Evolutionary conservation across 2,888 invertebrate species (phyloP), one percentile per base, ranked within the genome.

Genomic region (Lottia scabra): DNA sequence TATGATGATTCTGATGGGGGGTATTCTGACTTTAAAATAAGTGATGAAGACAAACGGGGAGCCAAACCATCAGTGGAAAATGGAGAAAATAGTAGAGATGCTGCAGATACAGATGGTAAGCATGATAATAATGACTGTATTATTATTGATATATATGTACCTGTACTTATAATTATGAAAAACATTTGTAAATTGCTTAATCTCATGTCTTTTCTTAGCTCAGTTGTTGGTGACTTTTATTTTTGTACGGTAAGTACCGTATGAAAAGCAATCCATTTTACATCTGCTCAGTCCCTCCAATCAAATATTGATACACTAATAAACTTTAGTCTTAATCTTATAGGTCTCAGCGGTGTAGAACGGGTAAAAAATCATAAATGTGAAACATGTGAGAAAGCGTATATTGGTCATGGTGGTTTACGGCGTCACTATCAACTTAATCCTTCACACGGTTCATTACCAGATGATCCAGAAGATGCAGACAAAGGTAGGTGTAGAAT

Each of bases 351-450:
- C 63, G 76, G 77, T 6, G 76, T 81, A 15, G 75, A 78, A 23
- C 84, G 83, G 65, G 85, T 85, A 26, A 87, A 85, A 78, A 88
- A 85, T 45, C 92, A 91, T 82, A 90, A 91, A 46, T 93, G 93
- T 85, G 92, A 92, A 1, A 92, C 91, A n/a, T 93, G 93, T 87
- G 91, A 91, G 69, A 93, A 93, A 85, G 91, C 92, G 19, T 93
- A 93, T 85, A 88, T 93, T 68, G 93, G 93, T 8, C 90, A 91
- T 79, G 91, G 90, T 44, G 91, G 92, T 68, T 91, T 93, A 89
- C 90, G 92, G 26, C 89, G 92, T 72, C 94, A 94, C 87, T 92
- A 93, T 76, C 90, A 92, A 78, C 91, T 92, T 80, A 91, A 92
- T 87, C 93, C 93, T 1, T 91, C 91, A 73, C 93, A 93, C 84